phyloP scores from a whole-genome alignment of 2,113 vertebrate genomes.

The Irena cyanogastra region DNA sequence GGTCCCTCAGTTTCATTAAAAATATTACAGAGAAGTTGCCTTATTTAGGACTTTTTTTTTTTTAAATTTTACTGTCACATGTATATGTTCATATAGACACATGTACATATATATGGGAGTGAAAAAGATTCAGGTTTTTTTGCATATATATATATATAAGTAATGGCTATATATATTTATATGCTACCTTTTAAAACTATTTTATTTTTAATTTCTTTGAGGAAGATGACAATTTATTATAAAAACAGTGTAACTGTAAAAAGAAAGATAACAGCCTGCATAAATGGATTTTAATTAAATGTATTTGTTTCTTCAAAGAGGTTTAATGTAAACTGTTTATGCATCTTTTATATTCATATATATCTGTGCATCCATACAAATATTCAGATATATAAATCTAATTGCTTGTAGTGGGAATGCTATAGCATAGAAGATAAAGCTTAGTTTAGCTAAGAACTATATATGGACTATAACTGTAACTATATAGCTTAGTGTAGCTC shows the following conservation, averaged over 20 bases:
- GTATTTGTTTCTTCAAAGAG: not conserved
- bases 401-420: not conserved
- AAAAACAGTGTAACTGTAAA: not conserved
- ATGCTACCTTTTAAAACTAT: not conserved
- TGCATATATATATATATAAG: not conserved
- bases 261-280: not conserved
- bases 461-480: no score
- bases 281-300: not conserved
- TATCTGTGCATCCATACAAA: not conserved
- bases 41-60: not conserved
- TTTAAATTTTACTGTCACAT: not conserved
- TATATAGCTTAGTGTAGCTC: not conserved
- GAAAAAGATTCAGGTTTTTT: not conserved
- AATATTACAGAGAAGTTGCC: not conserved
- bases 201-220: not conserved
- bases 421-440: not conserved
- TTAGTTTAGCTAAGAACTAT: not conserved
- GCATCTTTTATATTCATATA: not conserved
- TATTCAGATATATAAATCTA: not conserved
- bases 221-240: not conserved
- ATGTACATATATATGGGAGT: not conserved
- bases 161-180: not conserved
- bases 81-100: not conserved
- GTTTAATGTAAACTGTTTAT: not conserved
- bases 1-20: not conserved